These are phyloP conservation scores for Hymenopus coronatus DNA, from an alignment of 2,888 invertebrate species.

Conservation along the genomic window DNA sequence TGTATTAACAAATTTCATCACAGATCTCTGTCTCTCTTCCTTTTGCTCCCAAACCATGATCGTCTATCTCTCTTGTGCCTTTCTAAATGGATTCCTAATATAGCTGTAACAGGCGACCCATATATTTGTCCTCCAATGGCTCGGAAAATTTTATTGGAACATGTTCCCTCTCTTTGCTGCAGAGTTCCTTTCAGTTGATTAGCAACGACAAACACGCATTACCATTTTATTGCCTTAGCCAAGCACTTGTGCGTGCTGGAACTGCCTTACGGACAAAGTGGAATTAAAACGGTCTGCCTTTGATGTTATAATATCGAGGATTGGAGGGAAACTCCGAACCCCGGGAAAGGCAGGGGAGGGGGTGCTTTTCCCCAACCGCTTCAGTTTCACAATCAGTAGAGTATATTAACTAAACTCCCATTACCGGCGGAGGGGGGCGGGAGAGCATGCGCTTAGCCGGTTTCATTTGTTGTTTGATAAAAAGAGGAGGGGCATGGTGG, in stretches of 20 bases:
- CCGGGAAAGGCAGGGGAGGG: neutral
- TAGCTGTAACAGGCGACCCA: conserved; percentile 30
- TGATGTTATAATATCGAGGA: conserved; percentile 45
- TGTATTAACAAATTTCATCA: conserved; percentile 35
- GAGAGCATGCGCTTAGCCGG: conserved; percentile 14
- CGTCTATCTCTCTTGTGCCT: conserved; percentile 9
- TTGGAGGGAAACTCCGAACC: conserved; percentile 8
- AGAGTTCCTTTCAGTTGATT: conserved; percentile 50
- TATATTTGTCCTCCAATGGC: conserved; percentile 44
- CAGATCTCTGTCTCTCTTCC: conserved; percentile 20
- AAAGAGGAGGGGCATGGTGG: conserved; percentile 22
- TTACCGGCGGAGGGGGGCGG: conserved; percentile 23
- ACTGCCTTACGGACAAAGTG: conserved; percentile 54
- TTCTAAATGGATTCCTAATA: conserved; percentile 34
- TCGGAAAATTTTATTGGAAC: conserved; percentile 38
- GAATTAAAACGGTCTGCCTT: conserved; percentile 57
- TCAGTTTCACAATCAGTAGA: conserved; percentile 32
- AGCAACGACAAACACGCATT: conserved; percentile 66
- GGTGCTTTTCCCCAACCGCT: conserved; percentile 9
- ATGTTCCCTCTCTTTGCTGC: conserved; percentile 32
- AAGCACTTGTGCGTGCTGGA: conserved; percentile 39
- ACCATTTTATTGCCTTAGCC: conserved; percentile 63
- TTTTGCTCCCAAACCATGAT: conserved; percentile 7
- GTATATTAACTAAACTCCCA: conserved; percentile 35
- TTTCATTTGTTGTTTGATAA: conserved; percentile 30